Evolutionary conservation across 2,797 vertebrate species (phyloP).

Genomic region (Malurus splendens): DNA sequence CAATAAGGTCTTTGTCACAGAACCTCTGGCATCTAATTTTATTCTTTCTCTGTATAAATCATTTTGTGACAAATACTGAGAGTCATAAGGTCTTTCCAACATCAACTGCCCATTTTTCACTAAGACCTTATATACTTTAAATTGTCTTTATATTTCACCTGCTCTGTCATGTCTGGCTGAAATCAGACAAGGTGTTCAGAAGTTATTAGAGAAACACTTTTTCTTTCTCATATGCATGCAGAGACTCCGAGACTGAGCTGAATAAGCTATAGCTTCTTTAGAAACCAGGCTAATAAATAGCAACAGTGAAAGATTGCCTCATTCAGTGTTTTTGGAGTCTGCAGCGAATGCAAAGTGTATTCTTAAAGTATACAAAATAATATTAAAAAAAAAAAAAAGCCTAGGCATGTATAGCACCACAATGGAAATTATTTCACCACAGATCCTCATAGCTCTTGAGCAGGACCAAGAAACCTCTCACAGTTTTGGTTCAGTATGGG

Average conservation of each 20-base stretch:
- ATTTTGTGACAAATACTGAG: neutral
- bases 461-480: neutral
- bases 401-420: neutral
- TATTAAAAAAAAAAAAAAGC: neutral
- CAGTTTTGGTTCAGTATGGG: neutral
- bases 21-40: neutral
- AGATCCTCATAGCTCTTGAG: neutral
- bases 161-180: neutral
- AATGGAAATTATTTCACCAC: neutral
- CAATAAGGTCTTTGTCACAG: neutral
- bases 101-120: neutral
- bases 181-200: neutral
- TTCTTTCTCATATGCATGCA: neutral
- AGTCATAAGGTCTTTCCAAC: neutral
- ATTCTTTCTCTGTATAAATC: neutral
- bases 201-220: neutral
- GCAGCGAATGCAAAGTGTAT: neutral
- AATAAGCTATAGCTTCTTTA: neutral
- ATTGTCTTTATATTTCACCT: conserved; percentile 1
- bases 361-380: neutral
- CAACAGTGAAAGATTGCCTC: neutral
- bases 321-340: neutral
- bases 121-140: neutral
- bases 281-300: neutral
- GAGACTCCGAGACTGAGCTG: neutral